These are phyloP conservation scores for Amphipyra berbera DNA, from an alignment of 2,888 invertebrate species.

Conservation along the genomic window DNA sequence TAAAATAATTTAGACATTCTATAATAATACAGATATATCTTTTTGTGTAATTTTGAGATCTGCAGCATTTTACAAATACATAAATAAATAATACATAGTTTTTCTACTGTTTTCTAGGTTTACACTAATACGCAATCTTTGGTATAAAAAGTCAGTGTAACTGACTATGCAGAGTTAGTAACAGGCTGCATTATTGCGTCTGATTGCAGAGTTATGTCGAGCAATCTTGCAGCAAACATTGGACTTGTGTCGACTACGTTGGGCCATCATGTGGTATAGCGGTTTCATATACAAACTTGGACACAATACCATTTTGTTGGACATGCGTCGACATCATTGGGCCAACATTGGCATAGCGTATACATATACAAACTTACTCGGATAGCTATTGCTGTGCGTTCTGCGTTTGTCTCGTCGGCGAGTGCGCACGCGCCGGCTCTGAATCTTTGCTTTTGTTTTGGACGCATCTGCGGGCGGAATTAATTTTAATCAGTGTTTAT, in stretches of 20 bases:
- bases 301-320: conserved; percentile 9
- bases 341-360: conserved; percentile 36
- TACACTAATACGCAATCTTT: conserved; percentile 48
- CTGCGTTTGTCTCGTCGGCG: conserved; percentile 69
- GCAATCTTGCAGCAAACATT: conserved; percentile 30
- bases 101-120: conserved; percentile 12
- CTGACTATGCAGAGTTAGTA: conserved; percentile 35
- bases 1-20: not conserved
- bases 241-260: conserved; percentile 17
- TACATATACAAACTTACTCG: conserved; percentile 37
- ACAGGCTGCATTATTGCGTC: conserved; percentile 28
- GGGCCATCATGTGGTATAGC: conserved; percentile 23
- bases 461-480: conserved; percentile 65
- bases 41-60: conserved; percentile 53
- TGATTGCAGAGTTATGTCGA: conserved; percentile 53
- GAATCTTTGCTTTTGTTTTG: conserved; percentile 72
- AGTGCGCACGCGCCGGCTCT: conserved; percentile 79
- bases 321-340: conserved; percentile 19
- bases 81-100: conserved; percentile 20
- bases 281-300: conserved; percentile 5
- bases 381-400: conserved; percentile 45
- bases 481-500: conserved; percentile 1
- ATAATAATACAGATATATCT: conserved; percentile 17
- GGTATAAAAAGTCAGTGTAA: conserved; percentile 48
- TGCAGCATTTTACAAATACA: conserved; percentile 26